Evolutionary conservation across 2,888 invertebrate genomes (phyloP).

Genomic region (Euzetes globulus): DNA sequence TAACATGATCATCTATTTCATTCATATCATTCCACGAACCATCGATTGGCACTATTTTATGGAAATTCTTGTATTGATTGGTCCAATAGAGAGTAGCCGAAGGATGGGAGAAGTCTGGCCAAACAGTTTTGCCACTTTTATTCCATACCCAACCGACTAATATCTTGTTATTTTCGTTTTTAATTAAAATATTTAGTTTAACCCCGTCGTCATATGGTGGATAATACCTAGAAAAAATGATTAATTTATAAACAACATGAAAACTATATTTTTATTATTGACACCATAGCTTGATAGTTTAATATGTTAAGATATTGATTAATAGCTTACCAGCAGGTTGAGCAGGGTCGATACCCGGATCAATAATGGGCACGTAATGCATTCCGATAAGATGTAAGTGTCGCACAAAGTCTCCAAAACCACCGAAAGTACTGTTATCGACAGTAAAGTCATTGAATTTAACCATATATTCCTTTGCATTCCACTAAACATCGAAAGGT

Average conservation of each 20-base stretch:
- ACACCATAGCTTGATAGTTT: too few species aligned
- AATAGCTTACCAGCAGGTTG: constrained; percentile 56
- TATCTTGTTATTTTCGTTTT: constrained; percentile 57
- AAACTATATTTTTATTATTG: too few species aligned
- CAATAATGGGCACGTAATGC: constrained; percentile 66
- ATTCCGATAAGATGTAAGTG: constrained; percentile 59
- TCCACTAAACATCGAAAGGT: constrained; percentile 67
- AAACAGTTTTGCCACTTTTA: constrained; percentile 44
- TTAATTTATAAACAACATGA: too few species aligned
- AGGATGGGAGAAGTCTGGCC: constrained; percentile 45
- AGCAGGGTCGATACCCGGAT: constrained; percentile 39
- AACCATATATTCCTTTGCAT: constrained; percentile 77
- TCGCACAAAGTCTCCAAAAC: constrained; percentile 60
- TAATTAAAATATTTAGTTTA: constrained; percentile 63
- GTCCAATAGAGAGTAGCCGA: constrained; percentile 43
- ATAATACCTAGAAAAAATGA: too few species aligned
- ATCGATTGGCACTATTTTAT: constrained; percentile 44
- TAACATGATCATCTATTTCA: constrained; percentile 71
- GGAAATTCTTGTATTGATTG: constrained; percentile 42
- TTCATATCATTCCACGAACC: constrained; percentile 62
- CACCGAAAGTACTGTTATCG: constrained; percentile 56
- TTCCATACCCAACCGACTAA: constrained; percentile 61
- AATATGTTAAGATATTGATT: constrained; percentile 52
- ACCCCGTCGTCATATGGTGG: constrained; percentile 68
- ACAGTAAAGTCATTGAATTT: constrained; percentile 70